Conservation (phyloP, 2,113 vertebrate species). For the Camarhynchus parvulus region DNA sequence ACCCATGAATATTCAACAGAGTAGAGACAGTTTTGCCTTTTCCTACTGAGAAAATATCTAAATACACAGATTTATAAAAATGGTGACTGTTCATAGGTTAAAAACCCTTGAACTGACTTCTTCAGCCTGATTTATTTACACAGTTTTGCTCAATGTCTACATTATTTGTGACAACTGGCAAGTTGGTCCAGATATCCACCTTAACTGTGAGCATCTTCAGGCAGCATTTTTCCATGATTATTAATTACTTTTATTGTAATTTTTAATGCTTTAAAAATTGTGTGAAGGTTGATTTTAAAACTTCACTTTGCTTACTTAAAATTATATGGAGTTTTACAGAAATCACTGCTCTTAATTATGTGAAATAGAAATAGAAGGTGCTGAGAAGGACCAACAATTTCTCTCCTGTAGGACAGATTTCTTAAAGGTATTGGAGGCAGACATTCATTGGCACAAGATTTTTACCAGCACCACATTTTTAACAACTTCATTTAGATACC, state of each 20-base stretch:
- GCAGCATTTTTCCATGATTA: background rate
- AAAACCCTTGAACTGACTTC: accelerated
- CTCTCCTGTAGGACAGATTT: background rate
- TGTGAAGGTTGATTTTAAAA: background rate
- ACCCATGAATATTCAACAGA: background rate
- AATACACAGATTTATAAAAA: background rate
- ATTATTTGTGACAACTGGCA: background rate
- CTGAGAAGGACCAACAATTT: background rate
- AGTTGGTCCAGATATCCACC: background rate
- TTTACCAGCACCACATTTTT: background rate
- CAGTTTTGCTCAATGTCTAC: background rate
- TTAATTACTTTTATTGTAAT: background rate
- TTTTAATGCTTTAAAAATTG: background rate
- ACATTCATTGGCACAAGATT: background rate
- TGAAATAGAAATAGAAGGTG: background rate
- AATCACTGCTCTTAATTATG: background rate
- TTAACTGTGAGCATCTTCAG: background rate
- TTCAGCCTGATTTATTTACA: background rate
- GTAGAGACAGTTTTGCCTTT: background rate
- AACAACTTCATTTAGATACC: background rate
- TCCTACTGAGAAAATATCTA: background rate
- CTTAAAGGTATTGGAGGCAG: background rate
- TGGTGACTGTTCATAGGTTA: background rate
- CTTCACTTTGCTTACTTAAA: background rate
- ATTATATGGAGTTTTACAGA: background rate